Percentiles rank a stretch among this genome's conserved stretches.
phyloP scores from a whole-genome alignment of 2,888 invertebrate species.

The Sussaba pulchella region DNA sequence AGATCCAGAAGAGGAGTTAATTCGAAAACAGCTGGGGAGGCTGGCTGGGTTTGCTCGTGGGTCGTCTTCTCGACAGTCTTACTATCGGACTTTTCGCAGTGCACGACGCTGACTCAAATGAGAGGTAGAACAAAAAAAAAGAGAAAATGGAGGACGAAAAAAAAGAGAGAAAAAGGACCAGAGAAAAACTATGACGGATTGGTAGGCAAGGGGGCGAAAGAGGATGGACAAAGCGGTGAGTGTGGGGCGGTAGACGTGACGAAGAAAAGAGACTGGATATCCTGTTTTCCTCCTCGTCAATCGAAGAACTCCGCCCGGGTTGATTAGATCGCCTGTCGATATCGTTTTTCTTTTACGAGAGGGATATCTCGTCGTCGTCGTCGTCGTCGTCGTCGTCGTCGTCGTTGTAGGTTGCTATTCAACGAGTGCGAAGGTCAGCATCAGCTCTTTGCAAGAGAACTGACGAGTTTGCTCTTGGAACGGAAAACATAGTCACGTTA shows the following conservation, averaged over 20 bases:
- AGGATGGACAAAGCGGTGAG: constrained; percentile 27
- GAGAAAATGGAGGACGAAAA: not conserved
- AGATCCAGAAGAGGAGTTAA: constrained; percentile 74
- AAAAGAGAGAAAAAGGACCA: not conserved
- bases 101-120: constrained; percentile 39
- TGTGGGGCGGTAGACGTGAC: not conserved
- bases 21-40: constrained; percentile 75
- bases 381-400: constrained; percentile 2
- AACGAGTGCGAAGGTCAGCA: constrained; percentile 49
- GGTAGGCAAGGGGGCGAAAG: constrained; percentile 30
- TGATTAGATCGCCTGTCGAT: constrained; percentile 60
- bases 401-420: constrained; percentile 10
- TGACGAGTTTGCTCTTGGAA: constrained; percentile 24
- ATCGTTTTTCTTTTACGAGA: constrained; percentile 49
- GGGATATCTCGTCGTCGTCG: constrained; percentile 37
- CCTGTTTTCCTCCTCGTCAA: constrained; percentile 52
- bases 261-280: constrained; percentile 36
- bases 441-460: constrained; percentile 31
- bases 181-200: constrained; percentile 23
- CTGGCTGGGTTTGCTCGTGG: constrained; percentile 60
- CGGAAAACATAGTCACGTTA: not conserved
- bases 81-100: constrained; percentile 54
- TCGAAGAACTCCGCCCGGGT: constrained; percentile 46
- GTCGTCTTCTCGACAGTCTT: constrained; percentile 42
- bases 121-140: constrained; percentile 50